Base-by-base conservation (phyloP, 1,140 invertebrate species). In the Trachymyrmex cornetzi region DNA sequence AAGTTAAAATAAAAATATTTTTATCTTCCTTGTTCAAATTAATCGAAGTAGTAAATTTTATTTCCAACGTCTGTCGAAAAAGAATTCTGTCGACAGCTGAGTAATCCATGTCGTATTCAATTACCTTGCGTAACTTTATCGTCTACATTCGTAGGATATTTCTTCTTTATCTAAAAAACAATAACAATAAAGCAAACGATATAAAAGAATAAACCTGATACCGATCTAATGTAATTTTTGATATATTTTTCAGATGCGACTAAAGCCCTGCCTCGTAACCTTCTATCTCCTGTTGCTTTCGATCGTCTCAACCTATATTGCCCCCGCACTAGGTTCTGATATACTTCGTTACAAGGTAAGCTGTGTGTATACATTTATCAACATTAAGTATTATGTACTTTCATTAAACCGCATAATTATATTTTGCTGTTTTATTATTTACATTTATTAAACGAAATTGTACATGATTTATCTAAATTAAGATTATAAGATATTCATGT, bases 241-340 rank as follows among this genome's bases (percentile, higher is more conserved):
- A 75, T 74, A 34, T 75, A 75, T 27, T 75, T 90, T 89, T 85
- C 81, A 90, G 89, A 90, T 90, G 89, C 86, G 80, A 81, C 88
- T 81, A 34, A 88, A 81, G 61, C 38, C 75, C 44, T 77, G 77
- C 34, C 38, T 69, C 74, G 55, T 67, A 48, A 30, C 86, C 38
- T 74, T 85, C 30, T 71, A 74, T 59, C 38, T 90, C 67, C 63
- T 90, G 50, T 55, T 90, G 69, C 63, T 87, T 69, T 90, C 79
- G 61, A 90, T 90, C 86, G 67, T 69, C 44, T 84, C 89, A 53
- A 87, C 50, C 27, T 89, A 75, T 44, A 79, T 90, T 22, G 50
- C 57, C 0, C 77, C 86, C 11, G 80, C 74, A 24, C 67, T 77
- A 11, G 57, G 89, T 53, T 85, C 84, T 79, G 75, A 79, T 77